These are phyloP conservation scores for Australoheros scitulus DNA, from an alignment of 2,113 vertebrate species.

Conservation along the genomic window DNA sequence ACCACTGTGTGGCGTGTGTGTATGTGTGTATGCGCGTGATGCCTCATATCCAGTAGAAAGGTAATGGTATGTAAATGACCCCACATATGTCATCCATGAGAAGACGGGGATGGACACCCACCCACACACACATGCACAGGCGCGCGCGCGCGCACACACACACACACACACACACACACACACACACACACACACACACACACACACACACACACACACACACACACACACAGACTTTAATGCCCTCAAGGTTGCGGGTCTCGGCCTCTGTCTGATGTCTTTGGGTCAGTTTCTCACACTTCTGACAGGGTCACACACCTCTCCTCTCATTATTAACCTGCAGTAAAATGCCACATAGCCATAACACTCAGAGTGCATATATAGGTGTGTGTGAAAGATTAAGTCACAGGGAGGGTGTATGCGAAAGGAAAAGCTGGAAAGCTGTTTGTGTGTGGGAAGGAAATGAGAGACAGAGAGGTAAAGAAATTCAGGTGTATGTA, in stretches of 20 bases:
- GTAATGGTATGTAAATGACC: conserved; percentile 77
- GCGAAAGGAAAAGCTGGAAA: conserved; percentile 27
- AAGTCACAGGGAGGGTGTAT: neutral
- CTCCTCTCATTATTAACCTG: conserved; percentile 76
- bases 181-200: neutral
- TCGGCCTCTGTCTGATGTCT: conserved; percentile 74
- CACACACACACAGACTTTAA: conserved; percentile 28
- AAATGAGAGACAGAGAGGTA: conserved; percentile 33
- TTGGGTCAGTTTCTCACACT: conserved; percentile 77
- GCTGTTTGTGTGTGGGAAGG: conserved; percentile 15
- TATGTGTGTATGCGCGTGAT: neutral
- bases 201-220: conserved; percentile 25
- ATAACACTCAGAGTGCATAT: conserved; percentile 41
- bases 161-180: conserved; percentile 37
- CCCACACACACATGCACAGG: neutral
- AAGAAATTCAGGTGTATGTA: conserved; percentile 40
- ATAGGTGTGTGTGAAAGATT: conserved; percentile 44
- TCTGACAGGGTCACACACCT: conserved; percentile 80
- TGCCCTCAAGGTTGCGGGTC: conserved; percentile 68
- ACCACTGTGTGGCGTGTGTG: conserved; percentile 1
- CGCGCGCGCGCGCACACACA: neutral
- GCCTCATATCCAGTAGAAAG: conserved; percentile 55
- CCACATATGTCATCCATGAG: conserved; percentile 67
- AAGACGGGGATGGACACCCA: conserved; percentile 36
- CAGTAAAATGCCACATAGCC: conserved; percentile 57